Base-by-base conservation (phyloP, 2,888 invertebrate genomes). In the Dichetophora obliterata region DNA sequence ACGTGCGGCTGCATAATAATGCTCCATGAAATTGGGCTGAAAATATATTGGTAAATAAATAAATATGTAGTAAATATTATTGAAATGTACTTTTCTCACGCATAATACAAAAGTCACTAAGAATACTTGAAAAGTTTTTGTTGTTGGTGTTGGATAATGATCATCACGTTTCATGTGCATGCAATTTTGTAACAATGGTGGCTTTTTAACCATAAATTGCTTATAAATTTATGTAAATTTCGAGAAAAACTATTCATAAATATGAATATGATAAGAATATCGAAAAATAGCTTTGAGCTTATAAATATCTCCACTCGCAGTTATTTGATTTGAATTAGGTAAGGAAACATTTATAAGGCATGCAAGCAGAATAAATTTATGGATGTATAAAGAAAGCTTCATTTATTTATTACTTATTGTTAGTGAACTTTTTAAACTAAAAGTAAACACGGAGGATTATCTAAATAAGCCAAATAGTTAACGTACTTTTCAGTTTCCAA, bases 61-160 rank as follows among this genome's bases (percentile, higher is more conserved):
- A n/a, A n/a, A n/a, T n/a, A n/a, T n/a, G n/a, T n/a, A n/a, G n/a
- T n/a, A n/a, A 43, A 43, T 59, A 24, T 59, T 27, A 59, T 22
- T 22, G 22, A 27, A 59, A 59, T 22, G 57, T 59, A 27, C 14
- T 19, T 22, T 59, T 24, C 57, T 4, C 57, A 59, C 57, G 57
- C 57, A 59, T 59, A 59, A 59, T 59, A n/a, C n/a, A n/a, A n/a
- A 22, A 27, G 57, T 22, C 57, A 59, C 24, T 59, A 59, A 59
- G 14, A 24, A 27, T 24, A 4, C 9, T 19, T 27, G n/a, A 52
- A 5, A 52, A 9, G 54, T 4, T 27, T 24, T 27, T 22, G 8
- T 59, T 27, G 22, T 4, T 11, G 57, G 2, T 2, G 9, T 24
- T 19, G 0, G 57, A 19, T 3, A 14, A 22, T 22, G 24, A 59